Evolutionary conservation across 1,140 invertebrate genomes (phyloP), one percentile per base, ranked within the genome.

Genomic region (Drosophila kanapiae): DNA sequence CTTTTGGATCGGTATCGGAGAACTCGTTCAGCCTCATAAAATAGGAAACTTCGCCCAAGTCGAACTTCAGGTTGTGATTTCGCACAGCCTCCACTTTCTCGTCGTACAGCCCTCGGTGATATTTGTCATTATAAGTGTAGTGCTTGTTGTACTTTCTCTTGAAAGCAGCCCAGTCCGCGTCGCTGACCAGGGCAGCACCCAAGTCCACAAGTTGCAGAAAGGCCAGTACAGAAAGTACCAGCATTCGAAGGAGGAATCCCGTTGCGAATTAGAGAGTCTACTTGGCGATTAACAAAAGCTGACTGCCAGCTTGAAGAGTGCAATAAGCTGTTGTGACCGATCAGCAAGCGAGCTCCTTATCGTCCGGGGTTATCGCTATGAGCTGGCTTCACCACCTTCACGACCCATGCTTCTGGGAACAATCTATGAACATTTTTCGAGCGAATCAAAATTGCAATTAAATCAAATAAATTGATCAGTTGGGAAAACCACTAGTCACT

Each of bases 1-100:
- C n/a, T 13, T 14, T 31, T 18, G n/a, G 40, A 14, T 57, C 43
- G 10, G 23, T 72, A 33, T 75, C 72, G 6, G 72, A 75, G 38
- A 11, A 75, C 59, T 75, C 38, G 38, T 75, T 75, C 3, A 75
- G 4, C 7, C 6, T 60, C 72, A 75, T 49, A 4, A n/a, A 7
- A 51, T 23, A 75, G 0, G 16, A 31, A 5, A 33, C 58, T 0
- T 10, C 1, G 4, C 69, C 58, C n/a, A 10, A 1, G 3, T 13
- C 16, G 31, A 10, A 67, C 6, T 53, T 16, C 0, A 16, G 5
- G 33, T 64, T 76, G 31, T 75, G 23, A 0, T 4, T 4, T 11
- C 7, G 1, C 6, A 70, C 29, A 5, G n/a, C 10, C 33, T 2
- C 9, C 0, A 31, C 47, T 11, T 29, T 45, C 23, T 10, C 11